Base-by-base conservation (phyloP, 2,797 vertebrate genomes). In the Capromys pilorides region DNA sequence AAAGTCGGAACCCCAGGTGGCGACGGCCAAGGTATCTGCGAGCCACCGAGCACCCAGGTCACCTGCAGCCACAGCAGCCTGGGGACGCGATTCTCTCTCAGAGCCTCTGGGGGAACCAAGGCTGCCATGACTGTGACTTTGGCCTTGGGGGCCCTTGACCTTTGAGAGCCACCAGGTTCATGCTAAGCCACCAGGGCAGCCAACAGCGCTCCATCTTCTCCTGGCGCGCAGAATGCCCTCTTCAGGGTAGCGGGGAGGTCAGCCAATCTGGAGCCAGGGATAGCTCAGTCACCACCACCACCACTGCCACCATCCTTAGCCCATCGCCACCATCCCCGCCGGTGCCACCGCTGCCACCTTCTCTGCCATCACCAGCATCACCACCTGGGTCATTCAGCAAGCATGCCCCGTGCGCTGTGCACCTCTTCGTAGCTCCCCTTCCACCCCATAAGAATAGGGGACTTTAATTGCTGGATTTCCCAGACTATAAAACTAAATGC, bases 341-440 rank as follows among this genome's bases (percentile, higher is more conserved):
- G 64, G 8, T 21, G 12, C 0, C 45, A 33, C 0, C 4, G 45
- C 0, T 31, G 66, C 0, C 36, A 19, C 0, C 36, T 39, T 0
- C 19, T 73, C 0, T 49, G 49, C 0, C 3, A n/a, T 0, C 39
- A 51, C 0, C 77, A 64, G 0, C 36, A 18, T 0, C 26, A 4
- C 24, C 62, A 8, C 6, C 6, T 36, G 51, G 2, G 10, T 21
- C 31, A 12, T 19, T 59, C 13, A 6, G 59, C 4, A 54, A 77
- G 39, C 36, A 13, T 0, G 5, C 2, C 69, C n/a, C n/a, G n/a
- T 6, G 2, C 39, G 0, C 1, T 1, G 0, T 12, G 4, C 4
- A 3, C 3, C 3, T 39, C 33, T 67, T 18, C 94, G n/a, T 54
- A 67, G 19, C 0, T 12, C 62, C 36, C 51, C n/a, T 67, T 54